Evolutionary conservation across 2,113 vertebrate genomes (phyloP).

Genomic region (Chaetodon trifascialis): DNA sequence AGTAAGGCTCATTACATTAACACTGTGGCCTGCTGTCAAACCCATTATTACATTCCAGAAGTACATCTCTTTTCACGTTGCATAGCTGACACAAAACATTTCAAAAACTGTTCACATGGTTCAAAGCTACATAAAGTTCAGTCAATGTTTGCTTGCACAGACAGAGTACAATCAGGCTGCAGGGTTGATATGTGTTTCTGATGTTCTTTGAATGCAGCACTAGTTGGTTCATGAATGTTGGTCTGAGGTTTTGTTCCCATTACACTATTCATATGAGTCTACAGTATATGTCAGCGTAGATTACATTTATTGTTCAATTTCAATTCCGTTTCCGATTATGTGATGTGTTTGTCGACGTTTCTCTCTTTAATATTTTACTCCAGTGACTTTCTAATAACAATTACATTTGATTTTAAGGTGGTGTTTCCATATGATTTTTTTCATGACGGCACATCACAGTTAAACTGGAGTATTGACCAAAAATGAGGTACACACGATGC

Average conservation of each 20-base stretch:
- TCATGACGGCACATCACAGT: conserved; percentile 3
- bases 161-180: not conserved
- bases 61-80: conserved; percentile 64
- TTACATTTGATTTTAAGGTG: not conserved
- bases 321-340: not conserved
- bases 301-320: not conserved
- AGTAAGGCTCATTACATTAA: conserved; percentile 47
- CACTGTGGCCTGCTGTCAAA: conserved; percentile 43
- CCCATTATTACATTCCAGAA: conserved; percentile 53
- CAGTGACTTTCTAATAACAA: not conserved
- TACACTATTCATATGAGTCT: conserved; percentile 3
- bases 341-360: not conserved
- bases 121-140: conserved; percentile 36
- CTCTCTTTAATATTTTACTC: not conserved
- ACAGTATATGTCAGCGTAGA: conserved; percentile 15
- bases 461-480: conserved; percentile 11
- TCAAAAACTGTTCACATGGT: conserved; percentile 36
- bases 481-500: conserved; percentile 43
- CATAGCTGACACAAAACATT: conserved; percentile 80
- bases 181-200: conserved; percentile 45
- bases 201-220: conserved; percentile 26
- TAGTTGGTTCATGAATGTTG: conserved; percentile 26
- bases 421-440: not conserved
- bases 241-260: not conserved
- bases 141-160: conserved; percentile 24